Percentiles rank a stretch among this genome's conserved stretches.
Evolutionary conservation across 2,888 invertebrate genomes (phyloP).

Genomic region (Gnatocerus cornutus): DNA sequence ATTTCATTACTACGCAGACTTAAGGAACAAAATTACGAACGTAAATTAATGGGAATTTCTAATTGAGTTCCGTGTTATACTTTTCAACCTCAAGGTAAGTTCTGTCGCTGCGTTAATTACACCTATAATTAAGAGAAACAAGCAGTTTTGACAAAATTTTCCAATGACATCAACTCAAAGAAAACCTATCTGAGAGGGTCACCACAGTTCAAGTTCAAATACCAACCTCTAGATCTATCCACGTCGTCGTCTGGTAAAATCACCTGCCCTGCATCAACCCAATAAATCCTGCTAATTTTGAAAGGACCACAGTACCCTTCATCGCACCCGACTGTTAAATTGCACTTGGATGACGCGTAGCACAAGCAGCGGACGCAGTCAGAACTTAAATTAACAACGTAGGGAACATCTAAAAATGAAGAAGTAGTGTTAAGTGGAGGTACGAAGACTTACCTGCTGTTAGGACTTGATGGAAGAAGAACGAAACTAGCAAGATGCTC

Average conservation of each 20-base stretch:
- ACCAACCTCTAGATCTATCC: constrained; percentile 70
- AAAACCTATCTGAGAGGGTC: not conserved
- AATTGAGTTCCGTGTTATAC: too few relatives aligned
- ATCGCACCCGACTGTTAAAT: constrained; percentile 73
- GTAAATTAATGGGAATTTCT: too few relatives aligned
- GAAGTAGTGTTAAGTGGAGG: not conserved
- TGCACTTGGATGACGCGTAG: constrained; percentile 75
- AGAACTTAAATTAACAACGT: constrained; percentile 64
- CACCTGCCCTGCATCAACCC: constrained; percentile 78
- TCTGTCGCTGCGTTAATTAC: too few relatives aligned
- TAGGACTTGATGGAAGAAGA: constrained; percentile 8
- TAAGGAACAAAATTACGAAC: too few relatives aligned
- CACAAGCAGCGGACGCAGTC: constrained; percentile 76
- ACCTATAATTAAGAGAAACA: too few relatives aligned
- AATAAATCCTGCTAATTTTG: constrained; percentile 77
- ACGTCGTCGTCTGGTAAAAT: constrained; percentile 76
- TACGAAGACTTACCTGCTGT: constrained; percentile 28
- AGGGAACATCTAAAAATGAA: constrained; percentile 26
- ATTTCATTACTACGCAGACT: too few relatives aligned
- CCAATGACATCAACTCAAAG: too few relatives aligned
- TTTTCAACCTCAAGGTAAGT: too few relatives aligned
- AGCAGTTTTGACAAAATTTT: too few relatives aligned
- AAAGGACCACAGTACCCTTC: constrained; percentile 78
- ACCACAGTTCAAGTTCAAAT: constrained; percentile 9
- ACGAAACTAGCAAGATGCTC: constrained; percentile 1